Evolutionary conservation across 2,888 invertebrate genomes (phyloP).

Genomic region (Chaetogeoica ovagalla): DNA sequence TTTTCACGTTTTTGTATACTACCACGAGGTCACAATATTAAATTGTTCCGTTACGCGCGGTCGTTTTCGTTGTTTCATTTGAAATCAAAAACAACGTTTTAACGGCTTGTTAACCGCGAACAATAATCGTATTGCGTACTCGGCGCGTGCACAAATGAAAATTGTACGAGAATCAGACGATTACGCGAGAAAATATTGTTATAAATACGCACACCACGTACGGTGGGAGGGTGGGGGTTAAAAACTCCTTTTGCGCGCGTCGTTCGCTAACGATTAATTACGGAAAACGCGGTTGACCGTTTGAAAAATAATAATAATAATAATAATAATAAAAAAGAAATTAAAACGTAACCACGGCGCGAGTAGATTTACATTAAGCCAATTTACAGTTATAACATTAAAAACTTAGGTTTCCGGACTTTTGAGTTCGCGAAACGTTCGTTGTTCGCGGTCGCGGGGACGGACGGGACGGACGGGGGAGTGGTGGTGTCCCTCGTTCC

Average conservation of each 20-base stretch:
- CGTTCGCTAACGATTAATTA: too few relatives aligned
- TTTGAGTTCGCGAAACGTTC: not conserved
- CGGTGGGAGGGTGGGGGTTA: too few relatives aligned
- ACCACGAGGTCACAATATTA: too few relatives aligned
- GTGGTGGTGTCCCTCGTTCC: not conserved
- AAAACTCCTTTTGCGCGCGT: too few relatives aligned
- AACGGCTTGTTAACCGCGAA: not conserved
- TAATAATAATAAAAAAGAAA: too few relatives aligned
- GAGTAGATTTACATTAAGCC: not conserved
- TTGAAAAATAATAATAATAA: too few relatives aligned
- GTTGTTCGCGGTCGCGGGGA: not conserved
- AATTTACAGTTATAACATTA: slow-evolving; percentile 15
- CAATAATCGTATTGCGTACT: not conserved
- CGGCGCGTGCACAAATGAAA: not conserved
- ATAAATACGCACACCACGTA: not conserved
- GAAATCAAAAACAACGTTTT: not conserved
- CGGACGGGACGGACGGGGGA: too few relatives aligned
- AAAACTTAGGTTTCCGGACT: slow-evolving; percentile 14
- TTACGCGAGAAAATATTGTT: not conserved
- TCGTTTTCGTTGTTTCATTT: too few relatives aligned
- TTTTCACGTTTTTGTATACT: too few relatives aligned
- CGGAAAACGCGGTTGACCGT: too few relatives aligned
- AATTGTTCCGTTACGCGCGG: too few relatives aligned
- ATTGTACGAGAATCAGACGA: not conserved
- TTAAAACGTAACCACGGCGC: not conserved